Evolutionary conservation across 1,140 invertebrate species (phyloP).

Genomic region (Pteromalus puparum): DNA sequence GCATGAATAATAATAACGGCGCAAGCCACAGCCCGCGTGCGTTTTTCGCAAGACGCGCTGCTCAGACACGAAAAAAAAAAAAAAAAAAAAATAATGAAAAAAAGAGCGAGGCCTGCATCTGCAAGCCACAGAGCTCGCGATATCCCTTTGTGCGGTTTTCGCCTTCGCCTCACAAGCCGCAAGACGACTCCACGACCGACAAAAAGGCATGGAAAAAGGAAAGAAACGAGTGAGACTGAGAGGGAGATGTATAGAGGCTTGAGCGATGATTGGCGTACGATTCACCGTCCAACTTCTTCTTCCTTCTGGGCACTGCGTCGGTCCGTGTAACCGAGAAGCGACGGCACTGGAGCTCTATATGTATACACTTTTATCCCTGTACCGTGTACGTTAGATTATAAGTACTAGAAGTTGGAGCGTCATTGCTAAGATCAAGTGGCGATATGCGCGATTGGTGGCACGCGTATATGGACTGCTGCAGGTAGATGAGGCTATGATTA

Average conservation of each 20-base stretch:
- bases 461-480: not conserved
- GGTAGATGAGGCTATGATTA: too few relatives aligned
- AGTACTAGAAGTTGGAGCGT: too few relatives aligned
- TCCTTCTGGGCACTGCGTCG: not conserved
- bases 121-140: constrained; percentile 43
- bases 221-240: not conserved
- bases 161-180: constrained; percentile 35
- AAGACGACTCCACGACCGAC: constrained; percentile 28
- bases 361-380: not conserved
- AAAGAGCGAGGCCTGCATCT: constrained; percentile 19
- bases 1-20: constrained; percentile 23
- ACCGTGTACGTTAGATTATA: not conserved
- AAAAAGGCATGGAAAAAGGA: constrained; percentile 14
- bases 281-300: not conserved
- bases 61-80: not conserved
- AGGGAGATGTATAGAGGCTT: not conserved
- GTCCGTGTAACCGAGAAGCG: constrained; percentile 32
- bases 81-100: not conserved
- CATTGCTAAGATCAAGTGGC: not conserved
- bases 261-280: constrained; percentile 15
- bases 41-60: not conserved
- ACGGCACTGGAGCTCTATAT: not conserved
- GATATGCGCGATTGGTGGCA: constrained; percentile 10
- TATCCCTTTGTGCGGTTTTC: constrained; percentile 52
- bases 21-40: not conserved